Evolutionary conservation across 2,888 invertebrate genomes (phyloP), one percentile per base, ranked within the genome.

Genomic region (Hybos culiciformis): DNA sequence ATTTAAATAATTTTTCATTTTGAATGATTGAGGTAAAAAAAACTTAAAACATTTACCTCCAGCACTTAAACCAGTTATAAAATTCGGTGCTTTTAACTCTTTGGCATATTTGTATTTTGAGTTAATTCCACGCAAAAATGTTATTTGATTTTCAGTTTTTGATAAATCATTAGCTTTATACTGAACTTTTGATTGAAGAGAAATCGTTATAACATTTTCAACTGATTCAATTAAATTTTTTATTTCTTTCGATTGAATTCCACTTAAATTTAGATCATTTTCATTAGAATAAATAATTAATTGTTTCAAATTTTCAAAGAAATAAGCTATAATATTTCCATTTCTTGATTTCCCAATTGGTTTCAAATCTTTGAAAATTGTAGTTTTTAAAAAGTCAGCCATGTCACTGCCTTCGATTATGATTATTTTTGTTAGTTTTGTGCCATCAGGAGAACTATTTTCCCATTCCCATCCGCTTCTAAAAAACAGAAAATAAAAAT

Each of bases 21-120:
- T n/a, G n/a, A n/a, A n/a, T n/a, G 6, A 14, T 64, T 18, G 3
- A 50, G 49, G n/a, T 18, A 40, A 31, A 40, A 6, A 11, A 21
- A 3, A 36, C n/a, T n/a, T 36, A 21, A 14, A 2, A 8, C 15
- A 50, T 55, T 49, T 53, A 64, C 64, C 53, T 41, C 66, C 65
- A 4, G 64, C 63, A 33, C 58, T 56, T 2, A 59, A 56, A 3
- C 65, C 66, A 1, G 57, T 57, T 40, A 66, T 58, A 29, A 66
- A 66, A 48, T 65, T 65, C 1, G 65, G 65, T 9, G 59, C 51
- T 43, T 64, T 58, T n/a, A 65, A 44, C 6, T 57, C 53, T 6
- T 51, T 44, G 0, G 57, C 40, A 24, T 52, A 47, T 12, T 51
- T 43, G 4, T 47, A 15, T 8, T 50, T 41, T 0, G 55, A 54